These are phyloP conservation scores for Tetrapedia diversipes DNA, from an alignment of 2,888 invertebrate species.

Conservation along the genomic window DNA sequence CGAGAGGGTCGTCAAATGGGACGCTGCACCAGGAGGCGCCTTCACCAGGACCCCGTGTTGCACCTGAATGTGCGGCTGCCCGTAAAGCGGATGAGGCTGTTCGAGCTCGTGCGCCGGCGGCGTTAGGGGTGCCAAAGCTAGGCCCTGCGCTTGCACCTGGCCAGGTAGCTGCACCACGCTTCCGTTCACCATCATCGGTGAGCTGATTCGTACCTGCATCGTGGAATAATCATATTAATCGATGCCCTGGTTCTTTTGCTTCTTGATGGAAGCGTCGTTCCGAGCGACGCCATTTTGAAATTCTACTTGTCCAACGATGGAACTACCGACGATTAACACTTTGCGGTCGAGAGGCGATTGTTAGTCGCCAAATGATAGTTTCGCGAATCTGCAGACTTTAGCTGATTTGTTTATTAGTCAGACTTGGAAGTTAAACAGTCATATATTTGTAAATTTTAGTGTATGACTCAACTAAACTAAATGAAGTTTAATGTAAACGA, in stretches of 20 bases:
- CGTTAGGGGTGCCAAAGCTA: conserved; percentile 83
- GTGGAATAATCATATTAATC: not conserved
- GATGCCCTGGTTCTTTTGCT: not conserved
- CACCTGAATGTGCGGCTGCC: conserved; percentile 81
- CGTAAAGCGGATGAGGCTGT: conserved; percentile 79
- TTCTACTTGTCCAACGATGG: too few relatives aligned
- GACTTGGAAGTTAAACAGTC: too few relatives aligned
- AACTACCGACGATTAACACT: too few relatives aligned
- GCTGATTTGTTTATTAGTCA: too few relatives aligned
- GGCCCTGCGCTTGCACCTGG: conserved; percentile 71
- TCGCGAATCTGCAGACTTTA: too few relatives aligned
- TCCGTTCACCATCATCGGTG: conserved; percentile 78
- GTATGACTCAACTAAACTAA: too few relatives aligned
- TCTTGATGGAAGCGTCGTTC: too few relatives aligned
- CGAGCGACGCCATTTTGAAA: too few relatives aligned
- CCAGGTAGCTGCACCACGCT: conserved; percentile 76
- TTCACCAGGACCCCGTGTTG: conserved; percentile 80
- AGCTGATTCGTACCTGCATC: conserved; percentile 76
- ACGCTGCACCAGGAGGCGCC: conserved; percentile 78
- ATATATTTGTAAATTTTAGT: too few relatives aligned
- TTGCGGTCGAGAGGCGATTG: too few relatives aligned
- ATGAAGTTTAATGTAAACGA: too few relatives aligned
- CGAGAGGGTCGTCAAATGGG: conserved; percentile 78
- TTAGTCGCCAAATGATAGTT: too few relatives aligned
- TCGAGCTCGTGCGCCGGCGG: conserved; percentile 86